These are phyloP conservation scores for Parazoanthus darwini DNA, from an alignment of 92 coral and sea anemone species.

Conservation along the genomic window DNA sequence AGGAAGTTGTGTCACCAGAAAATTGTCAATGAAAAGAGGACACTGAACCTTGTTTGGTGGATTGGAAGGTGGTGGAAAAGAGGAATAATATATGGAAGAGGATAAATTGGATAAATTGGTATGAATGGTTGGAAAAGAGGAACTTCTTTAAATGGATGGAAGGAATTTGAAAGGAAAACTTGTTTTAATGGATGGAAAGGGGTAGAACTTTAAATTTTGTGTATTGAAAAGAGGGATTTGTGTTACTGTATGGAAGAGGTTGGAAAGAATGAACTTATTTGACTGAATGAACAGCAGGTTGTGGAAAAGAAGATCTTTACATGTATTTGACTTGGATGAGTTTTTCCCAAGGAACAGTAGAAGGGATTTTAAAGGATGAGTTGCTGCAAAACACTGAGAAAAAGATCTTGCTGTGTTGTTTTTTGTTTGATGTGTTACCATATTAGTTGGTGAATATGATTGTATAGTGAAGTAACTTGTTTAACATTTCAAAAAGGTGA, in stretches of 20 bases:
- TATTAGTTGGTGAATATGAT: neutral
- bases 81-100: no score
- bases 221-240: neutral
- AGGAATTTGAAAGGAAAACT: no score
- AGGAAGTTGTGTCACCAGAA: no score
- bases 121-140: no score
- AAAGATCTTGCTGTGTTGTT: neutral
- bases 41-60: no score
- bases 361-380: no score
- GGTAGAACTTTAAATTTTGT: neutral
- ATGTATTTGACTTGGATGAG: neutral
- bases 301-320: neutral
- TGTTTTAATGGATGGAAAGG: neutral
- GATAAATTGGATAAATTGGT: no score
- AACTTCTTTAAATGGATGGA: no score
- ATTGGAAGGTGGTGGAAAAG: no score
- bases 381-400: neutral
- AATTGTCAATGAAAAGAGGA: no score
- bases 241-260: neutral
- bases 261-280: neutral
- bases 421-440: neutral
- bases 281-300: neutral
- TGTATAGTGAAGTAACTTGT: neutral
- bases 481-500: conserved; percentile 62
- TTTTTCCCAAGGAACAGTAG: no score